A percentile compares a stretch with the other conserved stretches of the same genome.
These are phyloP conservation scores for Cheumatopsyche charites DNA, from an alignment of 1,140 invertebrate species.

Conservation along the genomic window DNA sequence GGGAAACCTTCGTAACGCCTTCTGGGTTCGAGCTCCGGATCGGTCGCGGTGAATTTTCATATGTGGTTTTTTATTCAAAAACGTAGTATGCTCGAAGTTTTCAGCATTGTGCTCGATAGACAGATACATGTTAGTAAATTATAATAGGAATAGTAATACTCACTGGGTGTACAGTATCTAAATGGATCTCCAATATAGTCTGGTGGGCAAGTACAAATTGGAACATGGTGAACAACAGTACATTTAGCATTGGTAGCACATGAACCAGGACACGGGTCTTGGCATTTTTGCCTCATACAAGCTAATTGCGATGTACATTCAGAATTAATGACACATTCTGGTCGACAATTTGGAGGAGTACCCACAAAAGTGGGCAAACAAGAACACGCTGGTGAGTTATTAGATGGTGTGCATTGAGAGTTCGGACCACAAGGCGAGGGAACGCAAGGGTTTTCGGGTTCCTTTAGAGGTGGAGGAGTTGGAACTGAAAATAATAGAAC, in stretches of 20 bases:
- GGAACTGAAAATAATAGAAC: slow-evolving; percentile 51
- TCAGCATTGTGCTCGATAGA: too few species aligned
- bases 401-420: slow-evolving; percentile 65
- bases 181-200: slow-evolving; percentile 69
- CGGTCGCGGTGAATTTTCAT: too few species aligned
- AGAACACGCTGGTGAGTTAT: slow-evolving; percentile 66
- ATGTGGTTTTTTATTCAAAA: too few species aligned
- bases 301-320: slow-evolving; percentile 68
- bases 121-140: too few species aligned
- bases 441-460: slow-evolving; percentile 63
- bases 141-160: too few species aligned
- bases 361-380: slow-evolving; percentile 66
- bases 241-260: slow-evolving; percentile 69
- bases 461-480: slow-evolving; percentile 53
- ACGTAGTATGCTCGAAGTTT: too few species aligned
- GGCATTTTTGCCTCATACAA: slow-evolving; percentile 69
- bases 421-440: slow-evolving; percentile 72
- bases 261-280: slow-evolving; percentile 65
- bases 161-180: slow-evolving; percentile 59
- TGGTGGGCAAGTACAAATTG: slow-evolving; percentile 65
- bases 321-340: slow-evolving; percentile 69
- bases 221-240: slow-evolving; percentile 66
- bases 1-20: too few species aligned
- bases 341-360: slow-evolving; percentile 67
- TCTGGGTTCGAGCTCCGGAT: too few species aligned